These are phyloP conservation scores for Morpho deidamia DNA, from an alignment of 2,888 invertebrate species.

Conservation along the genomic window DNA sequence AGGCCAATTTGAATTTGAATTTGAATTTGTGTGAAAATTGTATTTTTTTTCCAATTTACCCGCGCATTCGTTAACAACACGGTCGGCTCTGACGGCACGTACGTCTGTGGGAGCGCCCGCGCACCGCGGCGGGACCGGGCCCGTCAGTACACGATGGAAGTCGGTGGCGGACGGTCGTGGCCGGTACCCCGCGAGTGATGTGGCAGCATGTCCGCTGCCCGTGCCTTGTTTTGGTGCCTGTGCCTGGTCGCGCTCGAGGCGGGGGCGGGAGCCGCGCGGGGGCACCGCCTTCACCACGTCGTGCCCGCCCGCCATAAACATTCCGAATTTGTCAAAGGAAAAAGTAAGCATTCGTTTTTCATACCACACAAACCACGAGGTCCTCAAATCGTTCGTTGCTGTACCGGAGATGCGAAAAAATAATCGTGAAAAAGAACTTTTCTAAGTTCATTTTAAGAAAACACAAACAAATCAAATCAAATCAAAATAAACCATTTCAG, in stretches of 20 bases:
- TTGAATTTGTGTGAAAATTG: too few species aligned
- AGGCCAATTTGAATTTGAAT: too few species aligned
- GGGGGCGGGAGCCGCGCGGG: conserved; percentile 43
- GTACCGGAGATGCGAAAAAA: too few species aligned
- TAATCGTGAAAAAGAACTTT: too few species aligned
- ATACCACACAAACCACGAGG: too few species aligned
- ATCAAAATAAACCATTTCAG: too few species aligned
- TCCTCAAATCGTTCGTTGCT: too few species aligned
- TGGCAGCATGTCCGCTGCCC: conserved; percentile 71
- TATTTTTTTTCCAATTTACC: neutral
- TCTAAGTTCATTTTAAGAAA: too few species aligned
- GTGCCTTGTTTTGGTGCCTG: conserved; percentile 62
- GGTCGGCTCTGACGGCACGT: conserved; percentile 28
- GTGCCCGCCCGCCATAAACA: conserved; percentile 57
- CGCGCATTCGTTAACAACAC: neutral
- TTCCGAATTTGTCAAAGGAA: conserved; percentile 87
- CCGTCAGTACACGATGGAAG: conserved; percentile 69
- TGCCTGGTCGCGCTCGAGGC: conserved; percentile 47
- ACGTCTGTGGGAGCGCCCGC: conserved; percentile 57
- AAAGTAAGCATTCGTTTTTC: conserved; percentile 83
- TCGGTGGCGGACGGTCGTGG: conserved; percentile 59
- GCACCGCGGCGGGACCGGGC: conserved; percentile 52
- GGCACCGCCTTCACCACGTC: conserved; percentile 52
- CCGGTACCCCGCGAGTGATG: conserved; percentile 61
- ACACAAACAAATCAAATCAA: too few species aligned